These are phyloP conservation scores for Paguma larvata DNA, from an alignment of 2,797 vertebrate species.

Conservation along the genomic window DNA sequence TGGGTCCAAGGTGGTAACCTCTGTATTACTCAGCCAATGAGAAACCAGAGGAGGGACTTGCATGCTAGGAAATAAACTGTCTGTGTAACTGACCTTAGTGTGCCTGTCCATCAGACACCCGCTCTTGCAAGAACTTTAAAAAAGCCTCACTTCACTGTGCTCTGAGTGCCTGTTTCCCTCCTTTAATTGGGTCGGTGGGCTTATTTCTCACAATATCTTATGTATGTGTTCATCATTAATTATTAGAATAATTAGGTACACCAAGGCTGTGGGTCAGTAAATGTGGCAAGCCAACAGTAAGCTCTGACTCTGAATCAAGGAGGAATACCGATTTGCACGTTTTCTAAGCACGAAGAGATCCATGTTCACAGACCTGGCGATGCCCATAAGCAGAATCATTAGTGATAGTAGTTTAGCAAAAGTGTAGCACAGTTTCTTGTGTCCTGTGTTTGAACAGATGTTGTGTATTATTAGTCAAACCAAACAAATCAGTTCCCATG, in stretches of 20 bases:
- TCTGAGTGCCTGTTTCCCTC: no score
- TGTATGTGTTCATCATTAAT: background rate
- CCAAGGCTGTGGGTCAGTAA: background rate
- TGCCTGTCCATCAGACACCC: no score
- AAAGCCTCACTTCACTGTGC: no score
- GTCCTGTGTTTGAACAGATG: slow-evolving; percentile 4
- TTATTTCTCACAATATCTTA: background rate
- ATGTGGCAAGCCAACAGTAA: background rate
- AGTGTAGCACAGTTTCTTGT: background rate
- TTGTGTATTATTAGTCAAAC: background rate
- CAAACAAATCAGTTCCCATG: background rate
- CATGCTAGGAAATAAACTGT: no score
- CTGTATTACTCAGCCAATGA: no score
- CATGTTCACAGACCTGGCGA: background rate
- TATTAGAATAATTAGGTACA: background rate
- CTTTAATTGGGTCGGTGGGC: no score
- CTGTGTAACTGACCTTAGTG: no score
- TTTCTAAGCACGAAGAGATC: background rate
- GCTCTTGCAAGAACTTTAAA: no score
- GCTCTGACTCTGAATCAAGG: background rate
- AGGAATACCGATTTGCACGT: background rate
- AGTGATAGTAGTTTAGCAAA: slow-evolving; percentile 15
- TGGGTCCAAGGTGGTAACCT: no score
- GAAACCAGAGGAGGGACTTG: no score
- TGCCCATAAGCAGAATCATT: background rate